phyloP scores from a whole-genome alignment of 1,140 invertebrate species.

The Megathymus violae region DNA sequence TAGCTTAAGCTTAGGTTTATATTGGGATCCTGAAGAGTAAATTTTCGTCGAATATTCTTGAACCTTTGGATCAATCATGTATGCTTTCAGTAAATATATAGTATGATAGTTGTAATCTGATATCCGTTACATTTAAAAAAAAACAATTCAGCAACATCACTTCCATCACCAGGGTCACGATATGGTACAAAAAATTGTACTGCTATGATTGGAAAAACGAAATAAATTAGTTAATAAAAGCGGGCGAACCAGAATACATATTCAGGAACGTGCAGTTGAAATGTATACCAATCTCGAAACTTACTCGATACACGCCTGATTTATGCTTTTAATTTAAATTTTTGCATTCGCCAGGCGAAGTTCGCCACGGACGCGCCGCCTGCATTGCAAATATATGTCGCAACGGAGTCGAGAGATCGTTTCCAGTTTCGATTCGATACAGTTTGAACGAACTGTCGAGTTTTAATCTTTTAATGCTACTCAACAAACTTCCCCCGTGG shows the following conservation, averaged over 20 bases:
- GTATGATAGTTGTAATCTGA: too few relatives aligned
- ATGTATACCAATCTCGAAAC: slow-evolving; percentile 79
- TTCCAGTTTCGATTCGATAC: slow-evolving; percentile 74
- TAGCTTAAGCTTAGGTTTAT: too few relatives aligned
- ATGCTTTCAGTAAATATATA: too few relatives aligned
- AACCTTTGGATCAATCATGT: too few relatives aligned
- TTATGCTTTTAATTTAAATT: slow-evolving; percentile 84
- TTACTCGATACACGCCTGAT: slow-evolving; percentile 82
- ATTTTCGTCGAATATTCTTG: too few relatives aligned
- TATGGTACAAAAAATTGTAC: slow-evolving; percentile 1
- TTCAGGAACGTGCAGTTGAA: slow-evolving; percentile 68
- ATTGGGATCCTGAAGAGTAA: too few relatives aligned
- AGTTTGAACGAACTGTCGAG: slow-evolving; percentile 75
- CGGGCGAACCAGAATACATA: slow-evolving; percentile 54
- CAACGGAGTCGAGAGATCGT: slow-evolving; percentile 68
- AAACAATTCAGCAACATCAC: background rate
- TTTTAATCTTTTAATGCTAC: slow-evolving; percentile 83
- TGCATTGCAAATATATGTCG: slow-evolving; percentile 81
- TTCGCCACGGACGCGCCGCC: slow-evolving; percentile 77
- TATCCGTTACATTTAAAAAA: too few relatives aligned
- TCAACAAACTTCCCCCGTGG: slow-evolving; percentile 70
- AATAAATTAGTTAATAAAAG: slow-evolving; percentile 39
- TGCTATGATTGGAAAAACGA: slow-evolving; percentile 32
- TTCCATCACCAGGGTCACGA: background rate
- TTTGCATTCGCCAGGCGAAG: slow-evolving; percentile 82